Base-by-base conservation (phyloP, 2,113 vertebrate species). In the Hucho hucho region DNA sequence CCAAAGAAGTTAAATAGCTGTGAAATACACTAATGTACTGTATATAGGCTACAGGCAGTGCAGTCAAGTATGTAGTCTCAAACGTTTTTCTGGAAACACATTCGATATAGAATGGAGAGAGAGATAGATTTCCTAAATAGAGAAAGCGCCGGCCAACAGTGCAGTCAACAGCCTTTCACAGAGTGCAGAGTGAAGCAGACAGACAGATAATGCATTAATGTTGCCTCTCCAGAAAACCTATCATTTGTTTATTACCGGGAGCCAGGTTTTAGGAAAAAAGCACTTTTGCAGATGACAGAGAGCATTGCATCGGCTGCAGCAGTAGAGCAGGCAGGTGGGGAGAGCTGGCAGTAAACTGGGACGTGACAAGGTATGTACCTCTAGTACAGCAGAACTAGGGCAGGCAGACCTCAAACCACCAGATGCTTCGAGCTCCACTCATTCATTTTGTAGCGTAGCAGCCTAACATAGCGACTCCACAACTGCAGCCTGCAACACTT, bases 161-260 rank as follows among this genome's bases (percentile, higher is more conserved):
- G 61, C 6, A 9, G 18, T 63, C 59, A 43, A 22, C 26, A 18
- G 14, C 9, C 2, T 13, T 2, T 29, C 26, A 26, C 3, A 75
- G 6, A 56, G 4, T 20, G 20, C 13, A 56, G 14, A 20, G 70
- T 69, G 14, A 75, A 74, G 16, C 47, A 69, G 61, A 64, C 16
- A 70, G 43, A 29, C 24, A n/a, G 7, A 24, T 53, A 68, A 20
- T 47, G n/a, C 14, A 59, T 22, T 18, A 12, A 43, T 56, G 66
- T 13, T 6, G 22, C 24, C 26, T 2, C 1, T 43, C 37, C 37
- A 43, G 37, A 43, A 47, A 0, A 73, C 63, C 12, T 22, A 78
- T 82, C 13, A 83, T 81, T 81, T 76, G 61, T 86, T 86, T 61
- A 84, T 79, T 6, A 65, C 59, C 56, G 3, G 13, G 47, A 70